These are phyloP conservation scores for Chloroclystis v-ata DNA, from an alignment of 2,888 invertebrate genomes.

Conservation along the genomic window DNA sequence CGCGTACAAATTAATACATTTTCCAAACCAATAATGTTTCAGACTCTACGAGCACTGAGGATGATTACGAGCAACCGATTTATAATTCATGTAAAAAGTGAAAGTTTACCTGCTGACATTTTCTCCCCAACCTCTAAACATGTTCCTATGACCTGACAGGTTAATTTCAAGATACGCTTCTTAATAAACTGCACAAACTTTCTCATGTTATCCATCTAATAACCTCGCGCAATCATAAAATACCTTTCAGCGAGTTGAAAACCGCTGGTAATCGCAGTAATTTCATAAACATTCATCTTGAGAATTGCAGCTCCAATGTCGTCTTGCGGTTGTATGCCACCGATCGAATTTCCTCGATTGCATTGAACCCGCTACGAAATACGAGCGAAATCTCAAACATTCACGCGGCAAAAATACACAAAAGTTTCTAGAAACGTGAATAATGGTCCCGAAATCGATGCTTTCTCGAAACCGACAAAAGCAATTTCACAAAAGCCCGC, in stretches of 20 bases:
- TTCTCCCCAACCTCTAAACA: not conserved
- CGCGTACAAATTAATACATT: too few species aligned
- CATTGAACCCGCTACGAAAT: slow-evolving; percentile 11
- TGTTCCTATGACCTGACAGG: not conserved
- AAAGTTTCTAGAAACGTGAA: slow-evolving; percentile 20
- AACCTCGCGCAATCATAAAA: slow-evolving; percentile 12
- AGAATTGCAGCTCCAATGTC: slow-evolving; percentile 29
- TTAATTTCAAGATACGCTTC: not conserved
- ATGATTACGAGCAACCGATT: too few species aligned
- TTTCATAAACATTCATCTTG: slow-evolving; percentile 33
- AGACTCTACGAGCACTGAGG: too few species aligned
- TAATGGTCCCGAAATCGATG: slow-evolving; percentile 25
- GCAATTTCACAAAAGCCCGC: slow-evolving; percentile 44
- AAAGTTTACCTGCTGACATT: too few species aligned
- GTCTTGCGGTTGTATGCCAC: slow-evolving; percentile 26
- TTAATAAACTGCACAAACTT: not conserved
- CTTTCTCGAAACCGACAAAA: slow-evolving; percentile 33
- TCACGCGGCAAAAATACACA: slow-evolving; percentile 11
- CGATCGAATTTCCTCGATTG: slow-evolving; percentile 27
- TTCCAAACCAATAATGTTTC: too few species aligned
- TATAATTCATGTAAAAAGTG: too few species aligned
- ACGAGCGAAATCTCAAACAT: slow-evolving; percentile 11
- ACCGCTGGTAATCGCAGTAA: slow-evolving; percentile 16
- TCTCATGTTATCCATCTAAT: slow-evolving; percentile 2
- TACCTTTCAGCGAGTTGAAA: slow-evolving; percentile 9